Conservation (phyloP, 2,113 vertebrate species). For the Falcunculus frontatus region DNA sequence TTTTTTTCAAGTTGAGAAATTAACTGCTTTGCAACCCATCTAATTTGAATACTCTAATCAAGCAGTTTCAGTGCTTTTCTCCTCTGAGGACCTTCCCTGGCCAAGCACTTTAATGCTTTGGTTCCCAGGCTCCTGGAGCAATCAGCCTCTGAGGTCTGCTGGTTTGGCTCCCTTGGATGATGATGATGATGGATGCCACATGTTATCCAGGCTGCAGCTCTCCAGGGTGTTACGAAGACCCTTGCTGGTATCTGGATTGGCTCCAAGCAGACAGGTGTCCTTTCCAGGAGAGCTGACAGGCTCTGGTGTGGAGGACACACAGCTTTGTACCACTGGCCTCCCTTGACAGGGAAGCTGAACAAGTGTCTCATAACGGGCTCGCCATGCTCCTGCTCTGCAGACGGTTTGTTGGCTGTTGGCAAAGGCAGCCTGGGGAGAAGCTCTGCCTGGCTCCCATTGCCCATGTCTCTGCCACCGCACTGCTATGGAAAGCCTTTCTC, state of each 20-base stretch:
- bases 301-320: neutral
- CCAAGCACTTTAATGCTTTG: neutral
- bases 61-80: neutral
- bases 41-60: neutral
- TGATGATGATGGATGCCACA: accelerated
- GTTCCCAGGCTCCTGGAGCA: neutral
- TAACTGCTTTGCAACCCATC: neutral
- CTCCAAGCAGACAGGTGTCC: neutral
- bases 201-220: neutral
- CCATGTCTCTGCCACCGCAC: neutral
- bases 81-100: neutral
- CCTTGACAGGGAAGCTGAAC: neutral
- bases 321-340: neutral
- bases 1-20: neutral
- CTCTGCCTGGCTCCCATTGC: neutral
- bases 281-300: neutral
- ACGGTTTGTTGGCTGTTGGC: neutral
- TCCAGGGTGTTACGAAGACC: accelerated
- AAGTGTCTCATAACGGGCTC: neutral
- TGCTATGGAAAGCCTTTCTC: neutral
- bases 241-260: neutral
- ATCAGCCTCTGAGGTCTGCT: neutral
- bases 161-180: neutral
- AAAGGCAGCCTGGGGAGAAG: neutral
- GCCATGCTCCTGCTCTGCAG: neutral